Conservation (phyloP, 2,888 invertebrate species). For the Xanthorhoe designata region DNA sequence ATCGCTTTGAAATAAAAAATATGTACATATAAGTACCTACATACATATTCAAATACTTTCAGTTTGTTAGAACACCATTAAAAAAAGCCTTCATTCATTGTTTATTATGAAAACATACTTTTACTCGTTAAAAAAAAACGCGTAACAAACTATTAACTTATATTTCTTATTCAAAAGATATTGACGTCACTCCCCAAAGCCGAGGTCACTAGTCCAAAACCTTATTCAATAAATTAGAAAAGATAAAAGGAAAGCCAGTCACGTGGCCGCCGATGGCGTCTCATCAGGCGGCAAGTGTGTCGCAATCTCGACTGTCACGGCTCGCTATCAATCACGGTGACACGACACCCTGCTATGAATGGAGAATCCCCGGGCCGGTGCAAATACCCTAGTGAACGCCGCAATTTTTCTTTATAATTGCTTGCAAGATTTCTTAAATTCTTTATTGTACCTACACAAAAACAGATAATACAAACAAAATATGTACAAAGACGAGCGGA, state of each 20-base stretch:
- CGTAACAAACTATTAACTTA: no score
- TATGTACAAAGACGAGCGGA: no score
- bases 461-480: no score
- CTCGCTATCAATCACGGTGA: constrained; percentile 60
- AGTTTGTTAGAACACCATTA: no score
- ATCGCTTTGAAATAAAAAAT: no score
- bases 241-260: constrained; percentile 20
- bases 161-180: no score
- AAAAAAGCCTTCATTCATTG: no score
- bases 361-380: constrained; percentile 17
- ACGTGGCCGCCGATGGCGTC: constrained; percentile 21
- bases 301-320: constrained; percentile 54
- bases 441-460: no score
- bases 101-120: no score
- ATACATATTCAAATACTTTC: no score
- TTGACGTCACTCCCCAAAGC: not conserved
- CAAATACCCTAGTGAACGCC: constrained; percentile 9
- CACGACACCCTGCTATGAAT: constrained; percentile 35
- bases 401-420: constrained; percentile 14
- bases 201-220: constrained; percentile 3
- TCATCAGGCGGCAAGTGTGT: constrained; percentile 38
- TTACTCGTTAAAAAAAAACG: no score
- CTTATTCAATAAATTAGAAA: constrained; percentile 19
- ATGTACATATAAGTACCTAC: no score
- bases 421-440: not conserved